These are phyloP conservation scores for Propithecus coquereli DNA, from an alignment of 2,113 vertebrate species.

Conservation along the genomic window DNA sequence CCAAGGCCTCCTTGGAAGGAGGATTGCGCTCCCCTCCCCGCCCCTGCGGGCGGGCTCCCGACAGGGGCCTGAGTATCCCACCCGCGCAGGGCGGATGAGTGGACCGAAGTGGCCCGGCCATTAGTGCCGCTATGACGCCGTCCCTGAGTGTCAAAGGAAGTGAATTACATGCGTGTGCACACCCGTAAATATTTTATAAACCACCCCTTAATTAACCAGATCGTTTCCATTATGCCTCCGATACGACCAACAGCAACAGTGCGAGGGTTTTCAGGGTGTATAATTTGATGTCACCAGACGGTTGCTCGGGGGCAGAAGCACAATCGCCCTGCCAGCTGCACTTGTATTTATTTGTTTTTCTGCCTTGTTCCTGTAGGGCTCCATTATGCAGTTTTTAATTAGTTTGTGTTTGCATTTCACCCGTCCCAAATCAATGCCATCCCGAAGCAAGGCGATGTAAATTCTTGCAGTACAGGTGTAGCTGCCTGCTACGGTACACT, in stretches of 20 bases:
- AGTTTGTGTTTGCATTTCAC: slow-evolving; percentile 86
- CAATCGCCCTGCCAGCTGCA: slow-evolving; percentile 83
- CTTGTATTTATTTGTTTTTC: slow-evolving; percentile 84
- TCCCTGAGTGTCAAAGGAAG: not conserved
- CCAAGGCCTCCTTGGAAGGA: accelerated
- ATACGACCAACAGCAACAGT: slow-evolving; percentile 73
- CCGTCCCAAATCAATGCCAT: slow-evolving; percentile 86
- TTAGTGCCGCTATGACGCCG: not conserved
- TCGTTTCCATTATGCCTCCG: slow-evolving; percentile 77
- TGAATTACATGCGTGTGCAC: not conserved
- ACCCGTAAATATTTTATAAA: slow-evolving; percentile 78
- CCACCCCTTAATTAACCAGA: slow-evolving; percentile 82
- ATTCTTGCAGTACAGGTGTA: slow-evolving; percentile 88
- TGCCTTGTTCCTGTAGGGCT: slow-evolving; percentile 85
- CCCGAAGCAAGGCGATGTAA: slow-evolving; percentile 85
- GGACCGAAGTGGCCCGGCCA: accelerated
- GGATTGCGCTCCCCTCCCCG: not conserved
- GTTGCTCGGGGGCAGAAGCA: slow-evolving; percentile 82
- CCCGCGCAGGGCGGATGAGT: not conserved
- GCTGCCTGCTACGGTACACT: slow-evolving; percentile 83
- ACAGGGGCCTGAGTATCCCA: not conserved
- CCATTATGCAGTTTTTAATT: slow-evolving; percentile 88
- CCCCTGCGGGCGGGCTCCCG: accelerated
- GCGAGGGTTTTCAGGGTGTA: slow-evolving; percentile 77
- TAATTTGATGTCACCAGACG: slow-evolving; percentile 83